phyloP scores from a whole-genome alignment of 1,140 invertebrate species.

The Lutraria rhynchaena region DNA sequence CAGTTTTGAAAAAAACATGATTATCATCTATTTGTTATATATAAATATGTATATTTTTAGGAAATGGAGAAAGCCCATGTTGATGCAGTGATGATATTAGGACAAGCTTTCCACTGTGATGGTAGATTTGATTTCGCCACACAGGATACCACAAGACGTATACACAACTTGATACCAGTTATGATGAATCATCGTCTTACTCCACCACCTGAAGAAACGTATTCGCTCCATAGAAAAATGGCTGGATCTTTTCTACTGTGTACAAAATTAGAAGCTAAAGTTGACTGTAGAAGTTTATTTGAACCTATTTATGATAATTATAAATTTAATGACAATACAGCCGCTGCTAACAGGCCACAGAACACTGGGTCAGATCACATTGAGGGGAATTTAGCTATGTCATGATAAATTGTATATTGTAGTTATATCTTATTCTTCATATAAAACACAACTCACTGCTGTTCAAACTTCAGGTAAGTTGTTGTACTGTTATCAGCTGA shows the following conservation, averaged over 20 bases:
- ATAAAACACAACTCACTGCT: too few relatives aligned
- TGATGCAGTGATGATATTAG: conserved; percentile 97
- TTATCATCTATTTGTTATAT: too few relatives aligned
- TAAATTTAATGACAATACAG: conserved; percentile 56
- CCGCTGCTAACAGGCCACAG: background rate
- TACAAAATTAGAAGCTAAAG: conserved; percentile 92
- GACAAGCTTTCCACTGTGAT: conserved; percentile 92
- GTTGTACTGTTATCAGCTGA: too few relatives aligned
- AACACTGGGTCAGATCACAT: background rate
- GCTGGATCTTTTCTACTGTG: conserved; percentile 98
- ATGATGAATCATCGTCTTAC: conserved; percentile 97
- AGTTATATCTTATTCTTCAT: too few relatives aligned
- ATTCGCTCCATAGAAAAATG: conserved; percentile 98
- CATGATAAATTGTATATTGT: conserved; percentile 5
- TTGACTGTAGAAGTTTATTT: conserved; percentile 94
- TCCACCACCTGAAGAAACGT: conserved; percentile 99
- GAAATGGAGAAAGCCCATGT: conserved; percentile 97
- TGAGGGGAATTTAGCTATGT: conserved; percentile 8
- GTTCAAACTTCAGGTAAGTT: too few relatives aligned
- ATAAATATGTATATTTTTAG: conserved; percentile 84
- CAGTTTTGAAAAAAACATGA: too few relatives aligned
- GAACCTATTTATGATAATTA: conserved; percentile 81
- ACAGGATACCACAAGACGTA: conserved; percentile 90
- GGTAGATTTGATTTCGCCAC: conserved; percentile 93
- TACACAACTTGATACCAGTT: conserved; percentile 94